Base-by-base conservation (phyloP, 2,113 vertebrate species). In the Eupsittula cactorum region DNA sequence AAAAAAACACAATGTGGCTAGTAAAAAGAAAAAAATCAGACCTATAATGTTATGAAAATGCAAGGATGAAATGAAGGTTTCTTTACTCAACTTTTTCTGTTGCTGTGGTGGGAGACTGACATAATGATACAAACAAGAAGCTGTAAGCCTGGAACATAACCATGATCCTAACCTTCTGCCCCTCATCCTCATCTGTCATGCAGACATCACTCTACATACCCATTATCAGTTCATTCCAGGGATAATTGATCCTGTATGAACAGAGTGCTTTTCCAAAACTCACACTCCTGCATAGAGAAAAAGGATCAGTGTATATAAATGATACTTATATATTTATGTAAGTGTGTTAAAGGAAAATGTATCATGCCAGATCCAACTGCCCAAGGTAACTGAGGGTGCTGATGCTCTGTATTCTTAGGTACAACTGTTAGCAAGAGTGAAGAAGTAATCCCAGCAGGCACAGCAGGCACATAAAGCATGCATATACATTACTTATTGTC, bases 21-120 rank as follows among this genome's bases (percentile, higher is more conserved):
- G 52, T 24, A 71, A 78, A 94, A 94, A 91, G 23, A 44, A 44
- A 92, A 75, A 86, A 53, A 64, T 0, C 23, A 77, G 20, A 49
- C 13, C 28, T 81, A 86, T 92, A 88, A 64, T 71, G 9, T 49
- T 57, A 25, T 16, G 47, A 57, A 86, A 94, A 92, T 87, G 2
- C 10, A 84, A 86, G 53, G 15, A 20, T 75, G 29, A 78, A 57
- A 53, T 75, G 29, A 64, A 73, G 7, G 19, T 6, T 89, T 91
- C 46, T 1, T 11, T 50, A 52, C 84, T 82, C 55, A 52, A 8
- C 20, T 57, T 11, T 55, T 65, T 39, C 65, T 91, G 35, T 68
- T 81, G 63, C 27, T 76, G 15, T 11, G 6, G 6, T 35, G 79
- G 79, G 21, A 91, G 18, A 24, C 29, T 78, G 33, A 47, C 23